Evolutionary conservation across 2,113 vertebrate species (phyloP).

Genomic region (Ochotona curzoniae): DNA sequence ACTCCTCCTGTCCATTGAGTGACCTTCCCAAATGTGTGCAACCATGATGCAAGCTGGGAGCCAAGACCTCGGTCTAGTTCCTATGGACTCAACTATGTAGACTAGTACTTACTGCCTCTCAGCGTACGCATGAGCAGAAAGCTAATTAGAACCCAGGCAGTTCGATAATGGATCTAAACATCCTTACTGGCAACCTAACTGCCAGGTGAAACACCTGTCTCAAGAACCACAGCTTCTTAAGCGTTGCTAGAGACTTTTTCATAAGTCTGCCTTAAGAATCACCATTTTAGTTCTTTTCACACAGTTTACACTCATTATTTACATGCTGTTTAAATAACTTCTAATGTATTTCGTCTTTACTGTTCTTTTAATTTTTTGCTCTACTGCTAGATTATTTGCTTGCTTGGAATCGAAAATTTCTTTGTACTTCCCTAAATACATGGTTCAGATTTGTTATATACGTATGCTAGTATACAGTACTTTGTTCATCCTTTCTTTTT

Average conservation of each 20-base stretch:
- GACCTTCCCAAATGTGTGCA: too few species aligned
- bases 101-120: too few species aligned
- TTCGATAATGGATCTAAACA: too few species aligned
- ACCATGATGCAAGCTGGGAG: too few species aligned
- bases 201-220: not conserved
- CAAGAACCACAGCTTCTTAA: not conserved
- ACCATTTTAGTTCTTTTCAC: not conserved
- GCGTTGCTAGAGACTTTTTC: not conserved
- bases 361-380: conserved; percentile 9
- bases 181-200: too few species aligned
- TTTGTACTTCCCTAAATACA: not conserved
- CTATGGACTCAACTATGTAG: too few species aligned
- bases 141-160: too few species aligned
- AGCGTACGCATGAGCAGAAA: too few species aligned
- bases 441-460: not conserved
- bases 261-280: not conserved
- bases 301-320: not conserved
- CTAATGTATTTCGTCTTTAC: conserved; percentile 24
- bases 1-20: too few species aligned
- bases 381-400: not conserved
- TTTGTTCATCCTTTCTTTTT: not conserved
- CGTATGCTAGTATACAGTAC: not conserved
- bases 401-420: not conserved
- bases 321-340: not conserved
- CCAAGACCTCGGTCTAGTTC: too few species aligned